These are phyloP conservation scores for Bradypodion pumilum DNA, from an alignment of 2,797 vertebrate species.

Conservation along the genomic window DNA sequence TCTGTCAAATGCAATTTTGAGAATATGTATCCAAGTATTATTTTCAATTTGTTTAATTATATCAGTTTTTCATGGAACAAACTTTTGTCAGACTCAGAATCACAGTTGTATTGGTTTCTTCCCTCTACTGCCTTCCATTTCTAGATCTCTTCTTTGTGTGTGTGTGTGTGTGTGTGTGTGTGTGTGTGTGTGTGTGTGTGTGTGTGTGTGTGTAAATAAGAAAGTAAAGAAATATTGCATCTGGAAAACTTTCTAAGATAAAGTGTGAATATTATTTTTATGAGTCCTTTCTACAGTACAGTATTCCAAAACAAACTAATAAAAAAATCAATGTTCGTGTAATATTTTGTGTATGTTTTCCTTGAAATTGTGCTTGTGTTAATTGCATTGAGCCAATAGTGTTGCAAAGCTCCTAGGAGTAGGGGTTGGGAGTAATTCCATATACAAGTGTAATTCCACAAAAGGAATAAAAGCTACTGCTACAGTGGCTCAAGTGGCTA, in stretches of 20 bases:
- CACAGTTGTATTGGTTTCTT: conserved; percentile 14
- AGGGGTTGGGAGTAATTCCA: no score
- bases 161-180: conserved; percentile 63
- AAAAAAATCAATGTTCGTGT: conserved; percentile 71
- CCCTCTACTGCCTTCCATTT: conserved; percentile 11
- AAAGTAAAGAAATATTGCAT: conserved; percentile 60
- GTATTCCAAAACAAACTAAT: conserved; percentile 76
- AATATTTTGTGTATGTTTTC: neutral
- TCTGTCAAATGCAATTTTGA: conserved; percentile 30
- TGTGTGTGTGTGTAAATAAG: conserved; percentile 57
- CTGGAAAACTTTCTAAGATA: conserved; percentile 78
- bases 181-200: conserved; percentile 67
- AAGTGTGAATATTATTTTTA: conserved; percentile 81
- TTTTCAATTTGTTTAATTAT: conserved; percentile 39
- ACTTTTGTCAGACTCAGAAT: conserved; percentile 49
- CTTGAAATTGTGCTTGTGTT: neutral
- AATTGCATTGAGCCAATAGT: neutral
- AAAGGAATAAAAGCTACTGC: neutral
- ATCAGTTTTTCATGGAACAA: conserved; percentile 35
- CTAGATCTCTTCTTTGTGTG: conserved; percentile 49
- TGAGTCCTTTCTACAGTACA: conserved; percentile 82
- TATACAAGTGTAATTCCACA: neutral
- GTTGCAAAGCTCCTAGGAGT: neutral
- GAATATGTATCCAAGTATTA: conserved; percentile 34
- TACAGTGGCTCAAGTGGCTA: no score